Evolutionary conservation across 2,113 vertebrate genomes (phyloP).

Genomic region (Lipotes vexillifer): DNA sequence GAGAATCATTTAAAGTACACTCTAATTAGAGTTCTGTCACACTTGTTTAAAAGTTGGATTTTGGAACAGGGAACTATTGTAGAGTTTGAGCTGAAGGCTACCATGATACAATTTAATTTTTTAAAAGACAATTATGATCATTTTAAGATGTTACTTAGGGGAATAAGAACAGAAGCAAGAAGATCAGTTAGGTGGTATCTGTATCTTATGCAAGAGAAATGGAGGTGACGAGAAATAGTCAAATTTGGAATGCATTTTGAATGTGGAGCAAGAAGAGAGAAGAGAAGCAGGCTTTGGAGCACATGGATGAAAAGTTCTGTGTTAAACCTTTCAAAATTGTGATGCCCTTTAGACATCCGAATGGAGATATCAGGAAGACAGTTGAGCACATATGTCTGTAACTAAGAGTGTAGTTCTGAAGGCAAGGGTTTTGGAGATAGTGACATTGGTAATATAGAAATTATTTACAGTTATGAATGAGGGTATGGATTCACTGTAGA

Average conservation of each 20-base stretch:
- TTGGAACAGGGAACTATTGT: background rate
- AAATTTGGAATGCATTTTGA: background rate
- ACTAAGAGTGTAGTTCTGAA: background rate
- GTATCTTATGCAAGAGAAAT: background rate
- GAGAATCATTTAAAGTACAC: background rate
- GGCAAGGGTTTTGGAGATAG: background rate
- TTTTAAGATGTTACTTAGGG: background rate
- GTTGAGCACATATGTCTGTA: background rate
- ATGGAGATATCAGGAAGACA: background rate
- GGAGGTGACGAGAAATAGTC: background rate
- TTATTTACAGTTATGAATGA: background rate
- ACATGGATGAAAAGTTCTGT: background rate
- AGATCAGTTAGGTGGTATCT: background rate
- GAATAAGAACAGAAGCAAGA: background rate
- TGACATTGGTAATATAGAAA: background rate
- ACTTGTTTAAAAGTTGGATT: background rate
- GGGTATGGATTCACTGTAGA: background rate
- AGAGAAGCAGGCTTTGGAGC: background rate
- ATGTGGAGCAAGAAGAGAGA: background rate
- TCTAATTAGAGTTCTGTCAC: background rate
- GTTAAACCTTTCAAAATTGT: background rate
- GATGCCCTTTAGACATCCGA: background rate
- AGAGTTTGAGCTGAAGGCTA: background rate
- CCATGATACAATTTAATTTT: background rate
- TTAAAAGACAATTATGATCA: background rate